These are phyloP conservation scores for Pterostichus niger DNA, from an alignment of 2,888 invertebrate genomes.

Conservation along the genomic window DNA sequence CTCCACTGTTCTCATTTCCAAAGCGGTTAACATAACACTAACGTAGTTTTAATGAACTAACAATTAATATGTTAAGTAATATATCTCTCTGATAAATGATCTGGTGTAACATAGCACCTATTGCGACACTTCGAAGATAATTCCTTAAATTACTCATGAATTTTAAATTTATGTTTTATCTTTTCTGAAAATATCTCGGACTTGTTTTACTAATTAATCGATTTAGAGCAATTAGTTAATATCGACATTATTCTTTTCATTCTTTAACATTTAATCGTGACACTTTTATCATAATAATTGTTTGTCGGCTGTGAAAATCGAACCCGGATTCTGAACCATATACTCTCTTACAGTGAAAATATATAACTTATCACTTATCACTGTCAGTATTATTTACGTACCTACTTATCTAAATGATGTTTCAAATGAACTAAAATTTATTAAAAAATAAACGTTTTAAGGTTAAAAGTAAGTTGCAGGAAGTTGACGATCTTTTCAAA, in stretches of 20 bases:
- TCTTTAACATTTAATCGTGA: no score
- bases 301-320: no score
- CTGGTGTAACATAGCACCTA: slow-evolving; percentile 34
- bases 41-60: slow-evolving; percentile 39
- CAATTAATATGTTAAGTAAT: slow-evolving; percentile 48
- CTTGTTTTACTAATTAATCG: slow-evolving; percentile 23
- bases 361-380: no score
- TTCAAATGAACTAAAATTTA: no score
- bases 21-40: slow-evolving; percentile 42
- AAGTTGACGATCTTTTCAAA: no score
- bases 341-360: no score
- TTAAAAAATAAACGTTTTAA: no score
- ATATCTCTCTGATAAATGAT: slow-evolving; percentile 37
- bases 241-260: neutral
- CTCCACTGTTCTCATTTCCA: slow-evolving; percentile 20
- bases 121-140: slow-evolving; percentile 15
- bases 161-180: slow-evolving; percentile 23
- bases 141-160: slow-evolving; percentile 36
- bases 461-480: no score
- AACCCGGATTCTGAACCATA: no score
- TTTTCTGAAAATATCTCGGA: slow-evolving; percentile 7
- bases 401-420: no score
- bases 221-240: slow-evolving; percentile 16
- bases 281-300: no score
- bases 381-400: no score